Evolutionary conservation across 2,113 vertebrate genomes (phyloP), one percentile per base, ranked within the genome.

Genomic region (Nipponia nippon): DNA sequence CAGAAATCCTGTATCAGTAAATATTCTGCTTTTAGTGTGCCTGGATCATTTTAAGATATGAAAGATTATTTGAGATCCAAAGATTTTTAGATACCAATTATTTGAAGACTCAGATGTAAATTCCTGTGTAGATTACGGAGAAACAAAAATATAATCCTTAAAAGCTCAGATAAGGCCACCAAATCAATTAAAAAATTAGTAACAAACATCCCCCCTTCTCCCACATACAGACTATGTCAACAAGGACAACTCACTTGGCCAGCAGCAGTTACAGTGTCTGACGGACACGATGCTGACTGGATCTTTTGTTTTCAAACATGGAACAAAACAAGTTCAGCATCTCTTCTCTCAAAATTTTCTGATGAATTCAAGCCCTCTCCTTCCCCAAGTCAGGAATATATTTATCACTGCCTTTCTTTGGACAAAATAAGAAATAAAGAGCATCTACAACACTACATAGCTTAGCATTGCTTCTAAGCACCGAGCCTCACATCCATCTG

Each of bases 21-120:
- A 38, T 47, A 71, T 46, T 72, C 66, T 84, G 62, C 65, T 96
- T 82, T n/a, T 8, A 73, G 46, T 1, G 7, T 0, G 29, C 34
- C 62, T 53, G 30, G 30, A 87, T 62, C 6, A 2, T 18, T 16
- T 2, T 7, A 87, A 91, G 53, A 61, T 38, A 59, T 0, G 0
- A 55, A 83, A 77, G 16, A 83, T 8, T 14, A 56, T 14, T 44
- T 14, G 40, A 44, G 72, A 67, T 47, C 4, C 29, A 38, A 82
- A 75, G 38, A 63, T 36, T 55, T 55, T 62, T 32, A 30, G 65
- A 59, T 56, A 61, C 7, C 0, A 0, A 67, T 32, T 16, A 46
- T 38, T 5, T 46, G 25, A 78, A 32, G 10, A 95, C 22, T 16
- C 8, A 3, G 22, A 53, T 17, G 0, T 8, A 42, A 92, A 32